Evolutionary conservation across 2,113 vertebrate species (phyloP).

Genomic region (Bos indicus): DNA sequence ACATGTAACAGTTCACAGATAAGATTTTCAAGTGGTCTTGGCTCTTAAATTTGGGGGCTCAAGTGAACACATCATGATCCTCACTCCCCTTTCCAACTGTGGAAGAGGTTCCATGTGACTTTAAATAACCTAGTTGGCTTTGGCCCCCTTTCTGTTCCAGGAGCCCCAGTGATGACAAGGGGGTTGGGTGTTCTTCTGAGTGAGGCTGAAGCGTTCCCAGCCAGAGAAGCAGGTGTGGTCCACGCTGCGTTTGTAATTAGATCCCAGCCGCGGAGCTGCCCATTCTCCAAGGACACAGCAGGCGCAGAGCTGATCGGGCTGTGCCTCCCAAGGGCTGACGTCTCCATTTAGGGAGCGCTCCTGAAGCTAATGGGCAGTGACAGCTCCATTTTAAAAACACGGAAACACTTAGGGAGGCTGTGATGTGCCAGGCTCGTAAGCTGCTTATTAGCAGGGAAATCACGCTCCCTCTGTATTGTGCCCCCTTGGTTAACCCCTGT

Average conservation of each 20-base stretch:
- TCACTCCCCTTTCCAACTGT: background rate
- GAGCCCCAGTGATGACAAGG: background rate
- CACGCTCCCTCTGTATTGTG: background rate
- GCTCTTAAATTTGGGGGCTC: background rate
- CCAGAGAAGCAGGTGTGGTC: slow-evolving; percentile 13
- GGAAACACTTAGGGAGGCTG: slow-evolving; percentile 49
- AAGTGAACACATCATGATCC: background rate
- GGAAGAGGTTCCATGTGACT: background rate
- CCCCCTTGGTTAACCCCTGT: background rate
- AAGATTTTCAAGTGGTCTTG: background rate
- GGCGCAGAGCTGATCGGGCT: background rate
- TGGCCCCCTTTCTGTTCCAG: background rate
- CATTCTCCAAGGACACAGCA: background rate
- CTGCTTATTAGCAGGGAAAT: slow-evolving; percentile 49
- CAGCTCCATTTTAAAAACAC: slow-evolving; percentile 69
- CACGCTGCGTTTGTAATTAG: background rate
- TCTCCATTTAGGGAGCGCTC: background rate
- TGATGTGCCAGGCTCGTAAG: slow-evolving; percentile 43
- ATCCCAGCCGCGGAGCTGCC: background rate
- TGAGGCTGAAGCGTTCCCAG: background rate
- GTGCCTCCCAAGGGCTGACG: slow-evolving; percentile 24
- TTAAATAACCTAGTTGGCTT: background rate
- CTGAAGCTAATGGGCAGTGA: slow-evolving; percentile 65
- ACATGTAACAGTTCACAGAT: background rate
- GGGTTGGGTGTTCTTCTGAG: background rate